These are phyloP conservation scores for Myripristis murdjan DNA, from an alignment of 2,797 vertebrate genomes.

Conservation along the genomic window DNA sequence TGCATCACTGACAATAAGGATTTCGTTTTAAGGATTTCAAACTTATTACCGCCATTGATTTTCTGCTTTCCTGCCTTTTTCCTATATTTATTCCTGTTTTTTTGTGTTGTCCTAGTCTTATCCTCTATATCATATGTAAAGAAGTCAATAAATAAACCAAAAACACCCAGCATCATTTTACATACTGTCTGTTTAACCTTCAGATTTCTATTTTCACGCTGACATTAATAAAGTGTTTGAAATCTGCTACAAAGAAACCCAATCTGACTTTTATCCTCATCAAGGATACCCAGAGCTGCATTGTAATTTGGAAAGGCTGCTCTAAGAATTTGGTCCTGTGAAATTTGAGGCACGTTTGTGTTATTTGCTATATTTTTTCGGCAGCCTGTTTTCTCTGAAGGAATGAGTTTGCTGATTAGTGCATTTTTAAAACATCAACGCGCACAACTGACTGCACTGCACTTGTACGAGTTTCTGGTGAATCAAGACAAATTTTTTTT, in stretches of 20 bases:
- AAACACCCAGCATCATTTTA: not conserved
- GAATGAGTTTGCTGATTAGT: conserved; percentile 15
- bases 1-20: not conserved
- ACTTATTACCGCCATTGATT: no score
- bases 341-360: conserved; percentile 29
- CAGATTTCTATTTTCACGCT: not conserved
- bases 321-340: conserved; percentile 44
- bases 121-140: not conserved
- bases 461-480: not conserved
- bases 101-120: not conserved
- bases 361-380: conserved; percentile 26
- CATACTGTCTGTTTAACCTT: conserved; percentile 3
- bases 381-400: conserved; percentile 35
- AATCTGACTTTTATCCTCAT: not conserved
- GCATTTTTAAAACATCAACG: conserved; percentile 7
- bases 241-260: not conserved
- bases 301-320: not conserved
- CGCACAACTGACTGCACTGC: not conserved
- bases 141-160: not conserved
- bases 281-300: not conserved
- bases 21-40: not conserved
- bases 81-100: conserved; percentile 2
- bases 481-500: not conserved
- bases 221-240: conserved; percentile 10
- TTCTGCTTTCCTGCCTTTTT: no score